These are phyloP conservation scores for Pachyseris speciosa DNA, from an alignment of 64 coral and sea anemone species.

Conservation along the genomic window DNA sequence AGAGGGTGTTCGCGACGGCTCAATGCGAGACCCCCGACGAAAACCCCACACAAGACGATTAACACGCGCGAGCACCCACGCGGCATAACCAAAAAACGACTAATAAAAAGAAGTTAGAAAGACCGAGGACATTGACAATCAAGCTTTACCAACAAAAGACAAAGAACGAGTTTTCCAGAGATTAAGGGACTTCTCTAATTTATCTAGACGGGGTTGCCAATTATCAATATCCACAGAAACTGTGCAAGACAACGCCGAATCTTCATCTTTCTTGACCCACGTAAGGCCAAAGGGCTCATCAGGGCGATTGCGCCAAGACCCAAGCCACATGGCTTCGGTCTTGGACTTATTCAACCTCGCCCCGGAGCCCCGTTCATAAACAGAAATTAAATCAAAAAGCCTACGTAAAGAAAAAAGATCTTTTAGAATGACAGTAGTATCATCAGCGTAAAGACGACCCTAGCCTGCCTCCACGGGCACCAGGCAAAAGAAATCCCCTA, in stretches of 20 bases:
- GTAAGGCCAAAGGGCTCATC: too few relatives aligned
- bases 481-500: neutral
- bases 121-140: too few relatives aligned
- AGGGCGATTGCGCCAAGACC: neutral
- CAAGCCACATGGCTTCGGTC: conserved; percentile 5
- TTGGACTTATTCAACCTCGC: neutral
- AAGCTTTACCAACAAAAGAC: neutral
- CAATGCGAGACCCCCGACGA: too few relatives aligned
- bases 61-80: too few relatives aligned
- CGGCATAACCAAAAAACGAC: too few relatives aligned
- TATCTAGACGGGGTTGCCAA: too few relatives aligned
- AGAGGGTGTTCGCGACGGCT: too few relatives aligned
- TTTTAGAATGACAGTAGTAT: neutral
- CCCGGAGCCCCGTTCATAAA: neutral
- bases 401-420: neutral
- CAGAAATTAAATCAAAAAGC: neutral
- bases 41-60: too few relatives aligned
- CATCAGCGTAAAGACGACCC: neutral
- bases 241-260: too few relatives aligned
- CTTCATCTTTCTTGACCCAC: too few relatives aligned
- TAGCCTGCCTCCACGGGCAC: neutral
- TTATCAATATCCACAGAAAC: too few relatives aligned
- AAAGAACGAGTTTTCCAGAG: neutral
- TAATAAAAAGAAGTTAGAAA: too few relatives aligned
- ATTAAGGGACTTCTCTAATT: neutral